These are phyloP conservation scores for Pycnonotus jocosus DNA, from an alignment of 2,113 vertebrate genomes.

Conservation along the genomic window DNA sequence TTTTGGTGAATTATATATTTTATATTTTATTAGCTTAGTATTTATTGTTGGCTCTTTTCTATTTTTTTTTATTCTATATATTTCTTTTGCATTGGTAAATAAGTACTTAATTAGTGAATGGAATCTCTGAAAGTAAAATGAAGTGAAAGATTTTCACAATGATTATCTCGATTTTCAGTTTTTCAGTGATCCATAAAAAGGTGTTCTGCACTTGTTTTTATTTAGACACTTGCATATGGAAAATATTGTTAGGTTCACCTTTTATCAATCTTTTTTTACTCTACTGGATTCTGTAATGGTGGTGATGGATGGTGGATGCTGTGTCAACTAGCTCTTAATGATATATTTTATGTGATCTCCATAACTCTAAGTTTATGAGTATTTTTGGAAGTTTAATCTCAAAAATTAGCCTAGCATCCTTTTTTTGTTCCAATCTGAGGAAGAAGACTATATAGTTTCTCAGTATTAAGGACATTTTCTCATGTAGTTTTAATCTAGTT, in stretches of 20 bases:
- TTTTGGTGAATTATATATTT: neutral
- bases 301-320: neutral
- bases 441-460: neutral
- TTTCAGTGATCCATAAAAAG: neutral
- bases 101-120: neutral
- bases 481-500: neutral
- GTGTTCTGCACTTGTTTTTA: neutral
- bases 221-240: neutral
- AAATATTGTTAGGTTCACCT: neutral
- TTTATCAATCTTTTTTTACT: neutral
- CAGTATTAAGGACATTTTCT: neutral
- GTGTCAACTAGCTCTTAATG: neutral
- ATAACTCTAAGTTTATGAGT: neutral
- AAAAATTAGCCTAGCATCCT: neutral
- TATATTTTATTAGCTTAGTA: neutral
- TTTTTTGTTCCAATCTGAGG: neutral
- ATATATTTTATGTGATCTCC: neutral
- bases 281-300: neutral
- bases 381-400: neutral
- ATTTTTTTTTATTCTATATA: neutral
- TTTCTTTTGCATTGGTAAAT: neutral
- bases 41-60: neutral
- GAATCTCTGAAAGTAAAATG: neutral
- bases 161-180: neutral
- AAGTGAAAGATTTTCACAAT: neutral